Base-by-base conservation (phyloP, 2,113 vertebrate genomes). In the Mastomys natalensis region DNA sequence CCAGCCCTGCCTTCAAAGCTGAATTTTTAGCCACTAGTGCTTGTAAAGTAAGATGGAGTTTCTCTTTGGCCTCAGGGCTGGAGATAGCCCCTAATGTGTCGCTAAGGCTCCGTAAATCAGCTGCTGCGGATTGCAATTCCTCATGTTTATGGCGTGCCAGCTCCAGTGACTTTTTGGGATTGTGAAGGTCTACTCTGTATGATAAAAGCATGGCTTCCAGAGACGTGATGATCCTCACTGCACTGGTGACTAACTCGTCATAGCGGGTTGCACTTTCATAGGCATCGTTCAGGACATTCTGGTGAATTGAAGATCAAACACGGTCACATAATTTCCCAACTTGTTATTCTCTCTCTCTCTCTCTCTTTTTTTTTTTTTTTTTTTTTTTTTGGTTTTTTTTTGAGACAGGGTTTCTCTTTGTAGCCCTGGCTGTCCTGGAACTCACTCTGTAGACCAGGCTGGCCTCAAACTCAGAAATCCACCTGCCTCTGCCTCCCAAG, bases 271-370 rank as follows among this genome's bases (percentile, higher is more conserved):
- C 22, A 45, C 96, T 97, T 89, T 98, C 90, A 68, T 96, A 98
- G 1, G 99, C 98, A 31, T 98, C 97, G 9, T 97, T 96, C 87
- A 99, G 90, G 66, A 88, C 96, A 90, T 90, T 97, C 99, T 99
- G 97, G 26, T 74, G 96, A 84, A 95, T 0, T 87, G 58, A n/a
- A 95, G 76, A 95, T 72, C 4, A 95, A 80, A 95, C 17, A 26
- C 19, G 64, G 21, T 80, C 34, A 95, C 3, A 26, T 90, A 66
- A 26, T 16, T 48, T 62, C 66, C 84, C 89, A 66, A 86, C 26
- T 45, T 87, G 53, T 76, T 72, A 85, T 76, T 90, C 34, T 68
- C 80, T n/a, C n/a, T n/a, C n/a, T n/a, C n/a, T n/a, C n/a, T n/a
- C n/a, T n/a, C n/a, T n/a, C n/a, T n/a, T n/a, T n/a, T n/a, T n/a